Evolutionary conservation across 2,797 vertebrate species (phyloP).

Genomic region (Sternarchorhynchus goeldii): DNA sequence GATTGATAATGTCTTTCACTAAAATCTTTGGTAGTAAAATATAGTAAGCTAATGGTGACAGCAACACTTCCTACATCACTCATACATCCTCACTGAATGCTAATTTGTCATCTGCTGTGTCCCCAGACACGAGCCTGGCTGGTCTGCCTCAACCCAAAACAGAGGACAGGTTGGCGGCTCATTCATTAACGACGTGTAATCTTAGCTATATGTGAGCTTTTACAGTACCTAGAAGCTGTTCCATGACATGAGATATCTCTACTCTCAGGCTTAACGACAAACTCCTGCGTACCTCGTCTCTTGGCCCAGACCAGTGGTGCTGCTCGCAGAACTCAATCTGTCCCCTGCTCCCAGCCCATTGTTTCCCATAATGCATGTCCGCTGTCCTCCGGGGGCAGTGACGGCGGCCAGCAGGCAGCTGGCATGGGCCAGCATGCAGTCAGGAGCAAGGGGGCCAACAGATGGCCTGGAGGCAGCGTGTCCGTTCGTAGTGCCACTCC

Average conservation of each 20-base stretch:
- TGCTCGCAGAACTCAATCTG: conserved; percentile 17
- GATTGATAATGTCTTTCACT: not conserved
- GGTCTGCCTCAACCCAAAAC: not conserved
- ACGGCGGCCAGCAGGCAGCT: conserved; percentile 61
- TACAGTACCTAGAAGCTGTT: not conserved
- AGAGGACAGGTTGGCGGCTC: not conserved
- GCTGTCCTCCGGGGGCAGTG: conserved; percentile 34
- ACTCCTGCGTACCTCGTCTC: not conserved
- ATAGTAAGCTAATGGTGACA: not conserved
- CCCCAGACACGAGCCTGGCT: not conserved
- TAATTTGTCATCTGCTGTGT: not conserved
- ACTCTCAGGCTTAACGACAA: not conserved
- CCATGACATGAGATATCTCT: not conserved
- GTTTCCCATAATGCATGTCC: conserved; percentile 24
- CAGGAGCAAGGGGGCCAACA: conserved; percentile 68
- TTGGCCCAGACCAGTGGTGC: not conserved
- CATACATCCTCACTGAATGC: not conserved
- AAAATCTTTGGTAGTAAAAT: not conserved
- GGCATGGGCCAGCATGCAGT: conserved; percentile 66
- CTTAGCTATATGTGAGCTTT: not conserved
- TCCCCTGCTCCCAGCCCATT: conserved; percentile 11
- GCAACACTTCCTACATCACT: no score
- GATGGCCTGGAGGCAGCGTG: conserved; percentile 71
- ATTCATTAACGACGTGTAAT: not conserved
- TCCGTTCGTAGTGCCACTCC: conserved; percentile 52